Base-by-base conservation (phyloP, 2,888 invertebrate genomes). In the Drosophila crucigera region DNA sequence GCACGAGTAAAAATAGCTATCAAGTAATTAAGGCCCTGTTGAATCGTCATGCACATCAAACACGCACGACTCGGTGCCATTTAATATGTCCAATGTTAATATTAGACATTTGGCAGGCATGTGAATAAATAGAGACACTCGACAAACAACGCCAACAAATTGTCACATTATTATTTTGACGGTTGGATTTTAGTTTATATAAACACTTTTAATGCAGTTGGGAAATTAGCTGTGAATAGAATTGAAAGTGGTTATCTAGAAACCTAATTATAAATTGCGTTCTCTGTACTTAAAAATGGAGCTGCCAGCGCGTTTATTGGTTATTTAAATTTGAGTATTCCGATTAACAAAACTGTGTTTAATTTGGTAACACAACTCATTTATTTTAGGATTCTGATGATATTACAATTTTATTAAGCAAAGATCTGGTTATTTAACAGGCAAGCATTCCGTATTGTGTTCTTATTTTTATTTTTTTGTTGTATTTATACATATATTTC, bases 11-110 rank as follows among this genome's bases (percentile, higher is more conserved):
- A 79, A 76, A 70, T 41, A 70, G 60, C 87, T 69, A 76, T 70
- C 84, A 73, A 78, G 84, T 87, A 87, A 84, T 87, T 89, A 89
- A 64, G 84, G 53, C 67, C 49, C 66, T 56, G 61, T 81, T 66
- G 81, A 77, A 86, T 84, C 68, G 60, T 84, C 71, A 74, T 68
- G 75, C 49, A 30, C 58, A 59, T 59, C 35, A 49, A 67, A 64
- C 80, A 76, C 80, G 80, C 76, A 76, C 59, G 14, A 58, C 41
- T 53, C 22, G 6, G 30, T 22, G 16, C 47, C 52, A 58, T 68
- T 31, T 60, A 43, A 52, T 65, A 50, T 50, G 30, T 47, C 16
- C 59, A 64, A 65, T 76, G 61, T 53, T 58, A 30, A 52, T 59
- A 64, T 49, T 30, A 35, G 16, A 43, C 28, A 28, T 58, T 28